Evolutionary conservation across 2,797 vertebrate genomes (phyloP), one percentile per base, ranked within the genome.

Genomic region (Neomorphus geoffroyi): DNA sequence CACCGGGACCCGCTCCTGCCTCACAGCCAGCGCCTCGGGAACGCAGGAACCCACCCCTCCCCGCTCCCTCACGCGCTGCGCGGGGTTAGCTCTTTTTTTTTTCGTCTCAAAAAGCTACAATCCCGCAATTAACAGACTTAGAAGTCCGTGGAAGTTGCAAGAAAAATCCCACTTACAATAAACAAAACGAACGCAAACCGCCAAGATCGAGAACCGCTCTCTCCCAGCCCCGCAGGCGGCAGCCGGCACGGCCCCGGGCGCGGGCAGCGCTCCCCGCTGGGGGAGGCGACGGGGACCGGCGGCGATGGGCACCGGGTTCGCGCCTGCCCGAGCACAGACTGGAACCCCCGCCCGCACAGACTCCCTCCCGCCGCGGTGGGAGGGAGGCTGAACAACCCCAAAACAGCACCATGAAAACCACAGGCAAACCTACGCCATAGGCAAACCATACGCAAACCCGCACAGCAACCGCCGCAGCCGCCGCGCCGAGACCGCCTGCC

Each of bases 121-220:
- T 8, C 22, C 18, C 33, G 18, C 71, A 37, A 21, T 13, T 30
- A 53, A 30, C 26, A 50, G 22, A 53, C 37, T 72, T 33, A 7
- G 17, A 86, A 90, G 50, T 69, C 50, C 18, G 17, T 12, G 28
- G 24, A 75, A 85, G 46, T 75, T 72, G 9, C 41, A 16, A 26
- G 10, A 62, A 67, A 62, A 77, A 37, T 21, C 6, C 11, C 18
- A 21, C 9, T 22, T 37, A 10, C 39, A 45, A 8, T 9, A 37
- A 19, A 58, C 35, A 14, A 6, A 16, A 9, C 8, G 11, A 6
- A 13, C 27, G 7, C 6, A 11, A 6, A n/a, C 0, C 46, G 16
- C 15, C 18, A 32, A 50, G 39, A 27, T n/a, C 0, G 18, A 78
- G 61, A 32, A 3, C 7, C 3, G 15, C 23, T 74, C 66, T 45